Conservation (phyloP, 2,888 invertebrate genomes). For the Pristionchus arcanus region DNA sequence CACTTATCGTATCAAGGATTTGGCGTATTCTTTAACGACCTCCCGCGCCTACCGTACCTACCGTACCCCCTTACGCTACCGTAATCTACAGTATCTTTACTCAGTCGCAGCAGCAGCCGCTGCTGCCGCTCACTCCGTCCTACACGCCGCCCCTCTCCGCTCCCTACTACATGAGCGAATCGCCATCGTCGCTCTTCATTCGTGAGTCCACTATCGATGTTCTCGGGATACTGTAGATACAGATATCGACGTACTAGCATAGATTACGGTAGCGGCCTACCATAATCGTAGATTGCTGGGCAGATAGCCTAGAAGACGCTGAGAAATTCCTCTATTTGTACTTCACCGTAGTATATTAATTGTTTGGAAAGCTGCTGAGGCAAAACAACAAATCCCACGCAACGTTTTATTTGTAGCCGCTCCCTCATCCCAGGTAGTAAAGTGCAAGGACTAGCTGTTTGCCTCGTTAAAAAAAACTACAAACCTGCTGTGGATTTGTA, state of each 20-base stretch:
- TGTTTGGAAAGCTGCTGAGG: too few relatives aligned
- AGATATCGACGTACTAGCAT: too few relatives aligned
- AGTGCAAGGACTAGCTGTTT: not conserved
- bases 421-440: not conserved
- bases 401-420: not conserved
- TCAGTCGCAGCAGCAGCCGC: not conserved
- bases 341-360: too few relatives aligned
- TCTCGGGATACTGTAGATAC: not conserved
- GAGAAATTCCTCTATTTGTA: too few relatives aligned
- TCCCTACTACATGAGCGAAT: slow-evolving; percentile 4
- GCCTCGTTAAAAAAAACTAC: not conserved
- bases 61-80: not conserved
- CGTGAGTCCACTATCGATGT: not conserved
- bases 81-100: not conserved
- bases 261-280: not conserved
- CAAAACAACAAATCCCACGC: not conserved
- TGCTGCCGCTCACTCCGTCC: not conserved
- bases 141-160: not conserved
- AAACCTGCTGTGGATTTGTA: slow-evolving; percentile 26
- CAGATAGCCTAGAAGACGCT: too few relatives aligned
- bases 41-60: not conserved
- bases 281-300: too few relatives aligned
- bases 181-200: not conserved
- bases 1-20: too few relatives aligned
- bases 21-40: too few relatives aligned